Percentiles rank a stretch among this genome's conserved stretches.
Conservation (phyloP, 2,888 invertebrate species). For the Hirudinaria manillensis region DNA sequence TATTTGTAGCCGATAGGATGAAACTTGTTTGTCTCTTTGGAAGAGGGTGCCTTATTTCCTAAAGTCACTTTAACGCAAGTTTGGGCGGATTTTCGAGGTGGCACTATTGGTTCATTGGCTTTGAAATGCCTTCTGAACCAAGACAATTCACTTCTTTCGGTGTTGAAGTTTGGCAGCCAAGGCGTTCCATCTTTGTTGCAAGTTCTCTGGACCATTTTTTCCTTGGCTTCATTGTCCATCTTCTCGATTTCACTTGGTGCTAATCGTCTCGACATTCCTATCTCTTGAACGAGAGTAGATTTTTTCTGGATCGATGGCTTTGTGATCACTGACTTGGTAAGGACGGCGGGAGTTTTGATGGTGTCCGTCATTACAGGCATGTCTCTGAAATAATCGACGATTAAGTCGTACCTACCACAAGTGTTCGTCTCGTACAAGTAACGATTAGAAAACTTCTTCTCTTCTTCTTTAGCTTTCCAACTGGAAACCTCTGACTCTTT, state of each 20-base stretch:
- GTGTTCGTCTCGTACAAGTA: slow-evolving; percentile 20
- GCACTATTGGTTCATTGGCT: slow-evolving; percentile 13
- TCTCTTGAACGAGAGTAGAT: background rate
- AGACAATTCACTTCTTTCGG: slow-evolving; percentile 18
- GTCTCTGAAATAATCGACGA: slow-evolving; percentile 19
- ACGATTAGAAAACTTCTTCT: slow-evolving; percentile 21
- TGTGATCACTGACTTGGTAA: background rate
- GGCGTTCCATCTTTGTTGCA: slow-evolving; percentile 19
- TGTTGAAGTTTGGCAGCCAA: slow-evolving; percentile 13
- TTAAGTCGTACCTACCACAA: slow-evolving; percentile 24
- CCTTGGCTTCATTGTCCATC: background rate
- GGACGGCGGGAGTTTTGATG: slow-evolving; percentile 17
- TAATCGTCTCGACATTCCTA: background rate
- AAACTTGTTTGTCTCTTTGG: background rate
- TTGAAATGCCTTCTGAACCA: slow-evolving; percentile 27
- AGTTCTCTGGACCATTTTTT: background rate
- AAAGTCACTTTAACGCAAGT: background rate
- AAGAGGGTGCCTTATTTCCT: background rate
- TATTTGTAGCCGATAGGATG: background rate
- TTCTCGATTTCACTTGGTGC: background rate
- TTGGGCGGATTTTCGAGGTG: background rate
- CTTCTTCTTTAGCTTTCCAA: slow-evolving; percentile 11
- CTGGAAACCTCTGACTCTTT: no score
- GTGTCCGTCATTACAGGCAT: background rate
- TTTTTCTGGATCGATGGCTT: slow-evolving; percentile 3